Base-by-base conservation (phyloP, 2,113 vertebrate genomes). In the Psittacara wagleri region DNA sequence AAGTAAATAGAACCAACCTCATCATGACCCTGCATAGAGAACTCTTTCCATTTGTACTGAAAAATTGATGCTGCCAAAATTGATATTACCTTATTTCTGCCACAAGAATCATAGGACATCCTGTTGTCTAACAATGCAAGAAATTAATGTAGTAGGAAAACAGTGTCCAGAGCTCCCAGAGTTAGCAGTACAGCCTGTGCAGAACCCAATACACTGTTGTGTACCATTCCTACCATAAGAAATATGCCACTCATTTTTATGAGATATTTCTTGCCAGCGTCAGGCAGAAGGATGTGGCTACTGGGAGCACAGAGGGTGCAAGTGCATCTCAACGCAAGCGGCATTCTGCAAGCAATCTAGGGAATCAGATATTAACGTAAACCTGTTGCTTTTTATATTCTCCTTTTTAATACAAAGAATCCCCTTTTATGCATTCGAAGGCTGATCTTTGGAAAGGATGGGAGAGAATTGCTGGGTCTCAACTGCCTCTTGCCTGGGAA, bases 261-360 rank as follows among this genome's bases (percentile, higher is more conserved):
- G 62, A 52, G 14, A 0, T 31, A 0, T 16, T 79, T 41, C 75
- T 48, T 7, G 11, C 4, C 25, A 0, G 43, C 9, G 28, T 11
- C 63, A n/a, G 51, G 54, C 70, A 69, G 79, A 4, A 41, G 35
- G 81, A 9, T 41, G 88, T 10, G 73, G 29, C 41, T 39, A 5
- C 64, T 31, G 82, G 52, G 59, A 63, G 31, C 59, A 24, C 0
- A 2, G 48, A 54, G 44, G 61, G 49, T 17, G 35, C 27, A 5
- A 49, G 19, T 29, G 10, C 18, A 18, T 20, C 83, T 41, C 72
- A 7, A 2, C 29, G 14, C 2, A n/a, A 48, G 51, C 43, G 37
- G 62, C 25, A 2, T 8, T 31, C 76, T n/a, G 15, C 1, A 8
- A 37, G 31, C 15, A 23, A 1, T 6, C 43, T 8, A 12, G 44